phyloP scores from a whole-genome alignment of 1,140 invertebrate species.

The Lordiphosa stackelbergi region DNA sequence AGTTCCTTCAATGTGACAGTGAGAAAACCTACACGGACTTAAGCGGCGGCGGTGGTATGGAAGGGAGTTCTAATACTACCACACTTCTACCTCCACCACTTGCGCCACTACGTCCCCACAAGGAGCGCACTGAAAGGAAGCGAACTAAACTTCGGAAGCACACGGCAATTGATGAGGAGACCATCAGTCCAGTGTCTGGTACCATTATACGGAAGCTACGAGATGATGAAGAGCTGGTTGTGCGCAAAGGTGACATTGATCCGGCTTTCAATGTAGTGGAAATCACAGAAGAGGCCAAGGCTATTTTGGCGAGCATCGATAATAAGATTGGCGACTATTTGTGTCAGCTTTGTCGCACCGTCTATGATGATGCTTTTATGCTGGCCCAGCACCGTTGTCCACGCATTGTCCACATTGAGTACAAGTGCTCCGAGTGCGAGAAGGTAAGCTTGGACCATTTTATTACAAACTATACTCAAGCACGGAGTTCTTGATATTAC shows the following conservation, averaged over 20 bases:
- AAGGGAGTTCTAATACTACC: neutral
- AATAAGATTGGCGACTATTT: conserved; percentile 97
- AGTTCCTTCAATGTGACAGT: conserved; percentile 29
- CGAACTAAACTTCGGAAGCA: conserved; percentile 83
- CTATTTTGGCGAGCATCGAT: conserved; percentile 96
- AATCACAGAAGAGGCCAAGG: conserved; percentile 96
- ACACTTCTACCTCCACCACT: conserved; percentile 53
- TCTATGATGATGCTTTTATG: conserved; percentile 97
- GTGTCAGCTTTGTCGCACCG: conserved; percentile 93
- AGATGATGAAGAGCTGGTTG: conserved; percentile 88
- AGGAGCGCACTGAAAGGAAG: conserved; percentile 77
- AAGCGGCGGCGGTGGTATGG: conserved; percentile 62
- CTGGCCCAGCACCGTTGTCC: conserved; percentile 97
- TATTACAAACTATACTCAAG: conserved; percentile 49
- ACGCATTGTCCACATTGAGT: conserved; percentile 98
- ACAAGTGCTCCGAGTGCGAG: conserved; percentile 98
- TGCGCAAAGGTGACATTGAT: conserved; percentile 94
- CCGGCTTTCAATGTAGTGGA: conserved; percentile 97
- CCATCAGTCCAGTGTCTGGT: conserved; percentile 97
- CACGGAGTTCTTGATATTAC: neutral
- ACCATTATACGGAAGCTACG: conserved; percentile 92
- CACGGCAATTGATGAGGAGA: conserved; percentile 95
- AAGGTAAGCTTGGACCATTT: conserved; percentile 79
- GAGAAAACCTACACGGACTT: conserved; percentile 79
- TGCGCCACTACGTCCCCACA: conserved; percentile 59